Evolutionary conservation across 2,797 vertebrate genomes (phyloP).

Genomic region (Morelia viridis): DNA sequence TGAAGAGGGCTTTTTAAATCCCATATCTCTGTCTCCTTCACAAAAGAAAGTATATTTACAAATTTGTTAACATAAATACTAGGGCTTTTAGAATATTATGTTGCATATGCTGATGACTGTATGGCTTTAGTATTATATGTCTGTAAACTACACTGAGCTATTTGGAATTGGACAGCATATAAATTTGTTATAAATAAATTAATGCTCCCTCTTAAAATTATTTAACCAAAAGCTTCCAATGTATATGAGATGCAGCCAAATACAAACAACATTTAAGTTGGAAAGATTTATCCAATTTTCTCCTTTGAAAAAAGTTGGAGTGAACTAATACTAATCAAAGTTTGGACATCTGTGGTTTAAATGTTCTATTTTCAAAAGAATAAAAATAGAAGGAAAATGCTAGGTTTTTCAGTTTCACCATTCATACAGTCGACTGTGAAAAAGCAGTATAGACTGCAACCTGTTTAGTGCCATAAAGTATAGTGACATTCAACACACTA

Average conservation of each 20-base stretch:
- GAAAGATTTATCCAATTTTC: neutral
- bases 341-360: neutral
- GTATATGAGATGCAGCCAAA: neutral
- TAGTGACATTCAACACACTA: slow-evolving; percentile 20
- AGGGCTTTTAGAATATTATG: neutral
- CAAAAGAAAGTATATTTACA: neutral
- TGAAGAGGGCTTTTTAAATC: neutral
- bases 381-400: neutral
- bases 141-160: neutral
- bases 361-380: neutral
- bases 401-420: neutral
- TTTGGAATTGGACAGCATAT: neutral
- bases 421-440: neutral
- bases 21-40: neutral
- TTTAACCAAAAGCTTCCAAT: neutral
- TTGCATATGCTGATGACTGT: neutral
- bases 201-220: neutral
- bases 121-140: neutral
- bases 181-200: neutral
- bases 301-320: neutral
- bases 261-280: neutral
- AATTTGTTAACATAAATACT: neutral
- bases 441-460: slow-evolving; percentile 5
- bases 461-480: slow-evolving; percentile 26
- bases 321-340: neutral